phyloP scores from a whole-genome alignment of 2,113 vertebrate species.

The Leiothrix lutea region DNA sequence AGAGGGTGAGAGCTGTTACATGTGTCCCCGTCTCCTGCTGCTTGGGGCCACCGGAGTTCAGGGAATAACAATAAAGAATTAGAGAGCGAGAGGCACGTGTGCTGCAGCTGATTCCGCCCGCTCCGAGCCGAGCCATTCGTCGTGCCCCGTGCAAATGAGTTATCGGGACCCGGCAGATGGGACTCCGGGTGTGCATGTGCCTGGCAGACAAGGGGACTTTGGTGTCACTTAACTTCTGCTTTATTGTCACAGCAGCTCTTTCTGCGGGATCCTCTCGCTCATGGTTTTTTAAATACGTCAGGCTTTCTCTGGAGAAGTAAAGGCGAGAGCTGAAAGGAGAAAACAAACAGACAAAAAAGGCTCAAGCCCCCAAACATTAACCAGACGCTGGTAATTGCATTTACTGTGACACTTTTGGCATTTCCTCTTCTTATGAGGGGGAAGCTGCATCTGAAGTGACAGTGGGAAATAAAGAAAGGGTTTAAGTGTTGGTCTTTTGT shows the following conservation, averaged over 20 bases:
- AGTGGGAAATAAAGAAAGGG: background rate
- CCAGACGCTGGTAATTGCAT: constrained; percentile 47
- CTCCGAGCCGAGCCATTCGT: constrained; percentile 68
- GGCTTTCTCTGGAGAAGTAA: background rate
- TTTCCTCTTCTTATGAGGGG: constrained; percentile 2
- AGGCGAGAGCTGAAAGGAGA: background rate
- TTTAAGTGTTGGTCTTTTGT: background rate
- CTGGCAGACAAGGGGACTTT: background rate
- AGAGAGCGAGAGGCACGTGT: constrained; percentile 62
- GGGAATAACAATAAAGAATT: constrained; percentile 71
- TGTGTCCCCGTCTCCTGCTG: constrained; percentile 75
- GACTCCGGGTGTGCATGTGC: constrained; percentile 4
- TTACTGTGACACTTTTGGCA: constrained; percentile 50
- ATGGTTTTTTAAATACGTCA: background rate
- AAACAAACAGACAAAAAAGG: constrained; percentile 27
- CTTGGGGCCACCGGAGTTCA: constrained; percentile 62
- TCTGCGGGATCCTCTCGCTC: background rate
- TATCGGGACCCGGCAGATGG: constrained; percentile 49
- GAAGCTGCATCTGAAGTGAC: background rate
- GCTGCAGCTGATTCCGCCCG: constrained; percentile 73
- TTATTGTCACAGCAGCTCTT: background rate
- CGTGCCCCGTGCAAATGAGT: constrained; percentile 61
- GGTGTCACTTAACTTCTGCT: constrained; percentile 45
- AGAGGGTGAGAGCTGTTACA: constrained; percentile 77
- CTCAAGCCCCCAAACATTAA: background rate